A percentile compares a stretch with the other conserved stretches of the same genome.
Conservation (phyloP, 2,888 invertebrate species). For the Resseliella maxima region DNA sequence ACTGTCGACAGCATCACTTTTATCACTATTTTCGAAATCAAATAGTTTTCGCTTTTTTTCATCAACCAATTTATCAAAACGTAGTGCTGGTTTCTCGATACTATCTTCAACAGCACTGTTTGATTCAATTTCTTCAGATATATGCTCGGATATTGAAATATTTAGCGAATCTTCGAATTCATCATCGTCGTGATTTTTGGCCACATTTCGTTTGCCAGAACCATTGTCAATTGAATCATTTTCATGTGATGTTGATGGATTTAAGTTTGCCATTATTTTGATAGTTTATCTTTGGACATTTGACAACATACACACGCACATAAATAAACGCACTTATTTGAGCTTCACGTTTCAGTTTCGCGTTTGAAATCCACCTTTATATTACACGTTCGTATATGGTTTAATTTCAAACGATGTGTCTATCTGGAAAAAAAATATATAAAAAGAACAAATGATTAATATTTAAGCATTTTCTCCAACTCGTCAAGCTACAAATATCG, state of each 20-base stretch:
- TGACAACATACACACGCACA: no score
- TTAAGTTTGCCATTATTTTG: constrained; percentile 5
- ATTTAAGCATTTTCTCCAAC: constrained; percentile 1
- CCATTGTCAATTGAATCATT: background rate
- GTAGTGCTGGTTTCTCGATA: constrained; percentile 56
- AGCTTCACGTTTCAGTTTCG: no score
- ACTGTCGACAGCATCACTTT: constrained; percentile 57
- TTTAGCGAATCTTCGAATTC: constrained; percentile 56
- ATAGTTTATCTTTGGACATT: no score
- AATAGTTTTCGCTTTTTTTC: constrained; percentile 59
- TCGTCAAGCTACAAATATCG: background rate
- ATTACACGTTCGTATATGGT: no score
- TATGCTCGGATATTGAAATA: constrained; percentile 59
- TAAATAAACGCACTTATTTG: no score
- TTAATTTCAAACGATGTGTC: background rate
- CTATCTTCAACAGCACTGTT: constrained; percentile 46
- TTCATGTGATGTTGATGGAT: background rate
- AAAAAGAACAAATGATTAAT: background rate
- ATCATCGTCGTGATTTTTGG: constrained; percentile 57
- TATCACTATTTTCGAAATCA: constrained; percentile 58
- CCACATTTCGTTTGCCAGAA: background rate
- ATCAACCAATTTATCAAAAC: background rate
- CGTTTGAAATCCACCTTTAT: no score
- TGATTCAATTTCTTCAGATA: constrained; percentile 18
- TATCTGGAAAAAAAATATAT: background rate